Base-by-base conservation (phyloP, 2,113 vertebrate species). In the Hemibagrus wyckioides region DNA sequence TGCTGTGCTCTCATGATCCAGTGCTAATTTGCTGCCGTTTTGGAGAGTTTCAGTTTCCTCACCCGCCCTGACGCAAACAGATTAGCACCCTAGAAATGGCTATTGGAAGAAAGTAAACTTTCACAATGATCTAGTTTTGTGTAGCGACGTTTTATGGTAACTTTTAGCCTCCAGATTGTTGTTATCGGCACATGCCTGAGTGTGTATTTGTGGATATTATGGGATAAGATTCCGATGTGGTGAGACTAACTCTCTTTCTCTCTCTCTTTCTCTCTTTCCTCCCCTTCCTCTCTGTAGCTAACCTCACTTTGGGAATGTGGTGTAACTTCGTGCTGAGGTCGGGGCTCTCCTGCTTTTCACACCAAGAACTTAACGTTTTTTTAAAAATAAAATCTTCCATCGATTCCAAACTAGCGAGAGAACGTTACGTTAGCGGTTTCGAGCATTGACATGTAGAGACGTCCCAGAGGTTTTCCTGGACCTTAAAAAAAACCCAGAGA, bases 291-390 rank as follows among this genome's bases (percentile, higher is more conserved):
- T 92, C 93, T 96, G 75, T 93, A 99, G 98, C 96, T 99, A 99
- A 98, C 97, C 96, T 95, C 92, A 94, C 96, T 96, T 94, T 88
- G 0, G 94, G 94, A 96, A 92, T 90, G 95, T 94, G 96, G 94
- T 92, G 92, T 90, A 89, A 93, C 92, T 91, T 93, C 93, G 54
- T 92, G 95, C 93, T 94, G 95, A 94, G 93, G 83, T 86, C 89
- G 93, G n/a, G 93, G 94, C 89, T 91, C 81, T 96, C 96, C 95
- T 96, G 95, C 93, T 89, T 61, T n/a, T 92, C 92, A 86, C 85
- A 94, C 57, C 87, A 93, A 95, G 97, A 96, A 96, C 94, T 80
- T 90, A 81, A 86, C 63, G 39, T 88, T 85, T 81, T 79, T 59
- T 41, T 86, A 85, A 59, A n/a, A n/a, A 48, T 48, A 48, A 48